These are phyloP conservation scores for Helicoverpa armigera DNA, from an alignment of 1,140 invertebrate species.

Conservation along the genomic window DNA sequence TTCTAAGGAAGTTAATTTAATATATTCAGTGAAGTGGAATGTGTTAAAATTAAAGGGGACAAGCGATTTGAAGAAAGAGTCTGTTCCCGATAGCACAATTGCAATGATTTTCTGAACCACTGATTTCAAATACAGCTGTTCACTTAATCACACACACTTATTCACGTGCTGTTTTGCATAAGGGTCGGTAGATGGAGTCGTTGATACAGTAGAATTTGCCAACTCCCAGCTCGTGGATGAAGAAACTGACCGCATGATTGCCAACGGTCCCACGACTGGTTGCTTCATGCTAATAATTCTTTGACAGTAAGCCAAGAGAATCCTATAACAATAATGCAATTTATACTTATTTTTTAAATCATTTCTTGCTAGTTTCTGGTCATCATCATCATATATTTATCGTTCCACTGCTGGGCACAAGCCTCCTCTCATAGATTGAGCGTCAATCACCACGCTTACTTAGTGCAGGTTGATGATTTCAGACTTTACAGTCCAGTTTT, in stretches of 20 bases:
- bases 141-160: neutral
- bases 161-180: constrained; percentile 3
- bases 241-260: constrained; percentile 13
- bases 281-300: constrained; percentile 7
- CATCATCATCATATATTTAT: too few species aligned
- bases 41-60: too few species aligned
- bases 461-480: too few species aligned
- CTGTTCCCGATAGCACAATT: neutral
- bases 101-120: neutral
- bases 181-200: constrained; percentile 24
- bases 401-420: too few species aligned
- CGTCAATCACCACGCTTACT: too few species aligned
- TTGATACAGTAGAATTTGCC: constrained; percentile 14
- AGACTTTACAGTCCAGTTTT: too few species aligned
- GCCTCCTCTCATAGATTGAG: too few species aligned
- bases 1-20: neutral
- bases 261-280: constrained; percentile 26
- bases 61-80: too few species aligned
- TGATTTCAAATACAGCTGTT: neutral
- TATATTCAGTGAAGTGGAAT: too few species aligned
- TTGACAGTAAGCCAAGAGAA: constrained; percentile 18
- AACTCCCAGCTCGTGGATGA: constrained; percentile 8
- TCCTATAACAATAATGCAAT: constrained; percentile 6
- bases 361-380: too few species aligned
- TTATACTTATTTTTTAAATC: neutral